A percentile compares a stretch with the other conserved stretches of the same genome.
Conservation (phyloP, 2,797 vertebrate genomes). For the Mus minutoides region DNA sequence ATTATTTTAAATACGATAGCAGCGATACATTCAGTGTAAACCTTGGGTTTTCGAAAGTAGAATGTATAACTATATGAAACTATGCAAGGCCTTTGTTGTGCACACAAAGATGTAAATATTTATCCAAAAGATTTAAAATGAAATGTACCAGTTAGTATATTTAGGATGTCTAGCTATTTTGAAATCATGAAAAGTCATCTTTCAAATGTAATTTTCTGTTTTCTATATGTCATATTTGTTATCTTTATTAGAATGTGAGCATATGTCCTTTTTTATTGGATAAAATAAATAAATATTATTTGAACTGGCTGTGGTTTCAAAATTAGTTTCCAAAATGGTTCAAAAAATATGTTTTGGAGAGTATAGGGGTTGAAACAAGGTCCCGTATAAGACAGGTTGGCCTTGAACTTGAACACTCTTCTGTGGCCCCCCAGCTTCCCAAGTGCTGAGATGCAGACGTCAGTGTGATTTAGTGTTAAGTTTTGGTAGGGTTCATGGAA, state of each 20-base stretch:
- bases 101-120: not conserved
- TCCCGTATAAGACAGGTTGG: not conserved
- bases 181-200: constrained; percentile 10
- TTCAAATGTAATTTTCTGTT: constrained; percentile 21
- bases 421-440: not conserved
- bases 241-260: constrained; percentile 2
- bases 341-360: not conserved
- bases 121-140: not conserved
- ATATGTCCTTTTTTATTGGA: not conserved
- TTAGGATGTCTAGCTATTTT: not conserved
- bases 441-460: not conserved
- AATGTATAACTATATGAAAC: not conserved
- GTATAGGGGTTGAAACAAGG: not conserved
- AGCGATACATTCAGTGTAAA: not conserved
- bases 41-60: not conserved
- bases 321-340: constrained; percentile 19
- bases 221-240: constrained; percentile 10
- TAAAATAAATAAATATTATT: constrained; percentile 1
- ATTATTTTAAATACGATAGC: not conserved
- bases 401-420: not conserved
- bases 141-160: not conserved
- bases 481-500: constrained; percentile 13
- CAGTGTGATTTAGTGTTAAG: not conserved
- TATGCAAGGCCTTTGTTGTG: not conserved
- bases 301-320: not conserved